These are phyloP conservation scores for Epizoanthus scotinus DNA, from an alignment of 92 coral and sea anemone genomes.

Conservation along the genomic window DNA sequence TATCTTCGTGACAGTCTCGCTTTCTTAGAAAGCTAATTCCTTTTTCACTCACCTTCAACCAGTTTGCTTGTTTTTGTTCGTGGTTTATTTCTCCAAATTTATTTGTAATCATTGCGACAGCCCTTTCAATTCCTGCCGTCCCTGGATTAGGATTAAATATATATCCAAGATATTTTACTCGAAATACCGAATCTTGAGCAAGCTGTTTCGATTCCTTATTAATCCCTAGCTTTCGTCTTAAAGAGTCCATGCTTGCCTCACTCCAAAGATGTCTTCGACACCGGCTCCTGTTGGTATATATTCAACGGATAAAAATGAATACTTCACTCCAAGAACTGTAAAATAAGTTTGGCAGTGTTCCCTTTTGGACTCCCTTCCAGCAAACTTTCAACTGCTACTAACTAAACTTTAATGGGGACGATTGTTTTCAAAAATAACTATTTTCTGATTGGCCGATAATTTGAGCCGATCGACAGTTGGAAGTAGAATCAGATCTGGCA, in stretches of 20 bases:
- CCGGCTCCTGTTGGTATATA: neutral
- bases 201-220: conserved; percentile 50
- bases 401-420: neutral
- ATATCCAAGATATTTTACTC: conserved; percentile 66
- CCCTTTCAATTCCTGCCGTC: conserved; percentile 51
- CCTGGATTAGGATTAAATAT: conserved; percentile 47
- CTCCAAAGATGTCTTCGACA: neutral
- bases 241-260: conserved; percentile 29
- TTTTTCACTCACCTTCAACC: conserved; percentile 43
- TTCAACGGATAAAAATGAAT: neutral
- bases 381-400: neutral
- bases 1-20: conserved; percentile 15
- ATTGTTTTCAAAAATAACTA: conserved; percentile 12
- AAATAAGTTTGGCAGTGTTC: too few relatives aligned
- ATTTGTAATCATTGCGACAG: conserved; percentile 44
- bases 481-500: neutral
- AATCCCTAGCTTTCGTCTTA: conserved; percentile 44
- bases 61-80: conserved; percentile 47
- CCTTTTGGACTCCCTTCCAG: neutral
- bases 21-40: conserved; percentile 51
- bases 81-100: conserved; percentile 33
- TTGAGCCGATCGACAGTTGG: conserved; percentile 5
- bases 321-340: neutral
- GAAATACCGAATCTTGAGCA: conserved; percentile 43
- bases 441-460: conserved; percentile 32